Evolutionary conservation across 2,113 vertebrate genomes (phyloP).

Genomic region (Heterotis niloticus): DNA sequence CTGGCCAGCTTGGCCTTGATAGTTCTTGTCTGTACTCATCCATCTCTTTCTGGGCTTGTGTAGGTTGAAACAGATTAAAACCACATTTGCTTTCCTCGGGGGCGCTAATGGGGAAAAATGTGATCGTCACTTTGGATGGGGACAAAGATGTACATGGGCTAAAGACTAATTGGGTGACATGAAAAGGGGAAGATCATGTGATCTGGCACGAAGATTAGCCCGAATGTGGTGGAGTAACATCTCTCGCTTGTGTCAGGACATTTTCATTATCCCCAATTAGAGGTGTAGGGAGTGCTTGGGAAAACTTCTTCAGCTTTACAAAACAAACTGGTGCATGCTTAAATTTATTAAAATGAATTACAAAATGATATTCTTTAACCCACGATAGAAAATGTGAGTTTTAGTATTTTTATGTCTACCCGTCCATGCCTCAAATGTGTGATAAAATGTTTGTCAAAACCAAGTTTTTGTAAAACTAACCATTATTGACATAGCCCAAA

Average conservation of each 20-base stretch:
- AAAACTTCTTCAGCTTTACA: neutral
- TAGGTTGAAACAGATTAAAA: neutral
- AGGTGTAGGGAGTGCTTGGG: neutral
- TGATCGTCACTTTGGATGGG: neutral
- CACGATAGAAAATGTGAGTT: too few species aligned
- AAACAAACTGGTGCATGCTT: neutral
- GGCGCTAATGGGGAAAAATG: neutral
- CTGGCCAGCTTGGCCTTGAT: too few species aligned
- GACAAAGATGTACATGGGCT: neutral
- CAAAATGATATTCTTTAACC: neutral
- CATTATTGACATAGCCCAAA: too few species aligned
- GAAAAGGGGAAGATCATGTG: conserved; percentile 1
- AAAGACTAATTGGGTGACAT: neutral
- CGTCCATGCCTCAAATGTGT: too few species aligned
- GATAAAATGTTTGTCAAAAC: too few species aligned
- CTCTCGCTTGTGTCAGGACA: neutral
- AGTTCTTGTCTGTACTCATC: neutral
- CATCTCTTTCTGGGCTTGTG: neutral
- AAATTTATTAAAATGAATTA: neutral
- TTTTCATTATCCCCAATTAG: neutral
- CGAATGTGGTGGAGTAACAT: neutral
- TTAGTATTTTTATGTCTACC: too few species aligned
- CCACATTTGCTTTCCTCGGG: too few species aligned
- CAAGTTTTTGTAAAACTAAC: too few species aligned
- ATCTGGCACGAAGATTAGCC: neutral